Conservation (phyloP, 2,797 vertebrate species). For the Schizopygopsis pylzovi region DNA sequence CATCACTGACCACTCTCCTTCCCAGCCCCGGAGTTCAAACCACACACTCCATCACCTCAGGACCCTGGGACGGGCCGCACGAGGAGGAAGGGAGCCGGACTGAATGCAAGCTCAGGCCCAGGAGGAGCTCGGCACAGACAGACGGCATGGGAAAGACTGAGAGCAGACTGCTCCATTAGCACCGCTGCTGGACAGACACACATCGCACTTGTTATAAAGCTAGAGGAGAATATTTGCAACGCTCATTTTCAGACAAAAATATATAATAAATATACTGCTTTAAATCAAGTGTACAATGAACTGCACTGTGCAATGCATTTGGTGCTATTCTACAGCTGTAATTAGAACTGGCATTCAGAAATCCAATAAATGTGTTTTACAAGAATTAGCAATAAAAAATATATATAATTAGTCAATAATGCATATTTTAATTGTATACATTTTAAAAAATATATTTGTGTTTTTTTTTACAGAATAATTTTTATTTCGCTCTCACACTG, state of each 20-base stretch:
- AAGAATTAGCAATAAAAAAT: neutral
- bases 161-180: slow-evolving; percentile 34
- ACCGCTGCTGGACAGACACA: slow-evolving; percentile 27
- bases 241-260: neutral
- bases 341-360: neutral
- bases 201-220: slow-evolving; percentile 1
- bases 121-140: slow-evolving; percentile 4
- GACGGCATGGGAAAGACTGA: neutral
- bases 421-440: neutral
- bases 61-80: slow-evolving; percentile 47
- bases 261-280: neutral
- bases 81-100: slow-evolving; percentile 20
- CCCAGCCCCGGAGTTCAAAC: slow-evolving; percentile 79
- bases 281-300: neutral
- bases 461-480: neutral
- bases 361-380: neutral
- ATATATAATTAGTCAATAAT: neutral
- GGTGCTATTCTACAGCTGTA: neutral
- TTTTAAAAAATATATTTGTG: neutral
- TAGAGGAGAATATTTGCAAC: neutral
- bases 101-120: slow-evolving; percentile 26
- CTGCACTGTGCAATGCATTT: neutral
- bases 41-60: slow-evolving; percentile 79
- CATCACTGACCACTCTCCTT: slow-evolving; percentile 79
- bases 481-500: neutral